Evolutionary conservation across 2,113 vertebrate genomes (phyloP), one percentile per base, ranked within the genome.

Genomic region (Pavo muticus): DNA sequence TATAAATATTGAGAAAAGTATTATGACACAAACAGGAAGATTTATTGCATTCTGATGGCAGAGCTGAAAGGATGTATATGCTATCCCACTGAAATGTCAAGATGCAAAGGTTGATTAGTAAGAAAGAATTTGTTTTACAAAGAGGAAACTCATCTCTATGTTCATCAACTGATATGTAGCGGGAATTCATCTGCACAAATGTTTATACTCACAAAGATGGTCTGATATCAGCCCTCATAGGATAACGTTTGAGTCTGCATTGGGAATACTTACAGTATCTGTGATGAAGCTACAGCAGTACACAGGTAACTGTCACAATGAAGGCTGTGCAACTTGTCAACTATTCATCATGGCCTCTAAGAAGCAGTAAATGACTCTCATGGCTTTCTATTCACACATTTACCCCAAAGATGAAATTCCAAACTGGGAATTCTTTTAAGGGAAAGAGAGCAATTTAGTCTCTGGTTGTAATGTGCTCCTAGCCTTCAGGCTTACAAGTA

Each of bases 31-130:
- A 95, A 81, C 92, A 86, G 90, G 84, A 97, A 97, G 94, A 98
- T 97, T 98, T 96, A 97, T 97, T 97, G 88, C 81, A 56, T 97
- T 95, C 89, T 96, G 93, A 97, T 97, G 94, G 94, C 80, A 94
- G 89, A 96, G 71, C 94, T 96, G 97, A 94, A 95, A 96, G 96
- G 85, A 94, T 94, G 93, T 96, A 82, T 70, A 63, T 94, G 92
- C 84, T 93, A n/a, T 96, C 97, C n/a, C 50, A 76, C 81, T 67
- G 71, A 94, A 97, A 61, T 94, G 96, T 94, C 96, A 95, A 97
- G 97, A 98, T 98, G 86, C 30, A 87, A 92, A 79, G 68, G 87
- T 71, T 97, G 97, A 97, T 97, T 97, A 97, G 84, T 91, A 75
- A 92, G 91, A 95, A 95, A 93, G 82, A 92, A 95, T 96, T 97